Conservation (phyloP, 1,140 invertebrate genomes). For the Pararge aegeria region DNA sequence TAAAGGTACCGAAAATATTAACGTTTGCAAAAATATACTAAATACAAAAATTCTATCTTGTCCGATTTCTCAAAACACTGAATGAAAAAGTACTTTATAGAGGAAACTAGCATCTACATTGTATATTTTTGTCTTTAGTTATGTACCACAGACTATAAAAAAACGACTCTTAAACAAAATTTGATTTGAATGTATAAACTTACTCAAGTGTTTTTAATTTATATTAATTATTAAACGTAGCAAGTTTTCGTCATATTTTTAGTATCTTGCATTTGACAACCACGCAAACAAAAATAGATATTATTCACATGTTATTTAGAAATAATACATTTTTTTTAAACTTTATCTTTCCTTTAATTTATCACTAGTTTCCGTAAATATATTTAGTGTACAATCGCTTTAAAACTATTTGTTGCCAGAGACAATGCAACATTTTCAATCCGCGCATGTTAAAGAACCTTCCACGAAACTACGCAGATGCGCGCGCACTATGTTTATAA, state of each 20-base stretch:
- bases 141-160: neutral
- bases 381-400: too few relatives aligned
- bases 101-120: neutral
- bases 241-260: too few relatives aligned
- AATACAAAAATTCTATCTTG: neutral
- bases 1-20: conserved; percentile 7
- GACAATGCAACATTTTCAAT: neutral
- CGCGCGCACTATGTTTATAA: conserved; percentile 59
- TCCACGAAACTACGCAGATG: conserved; percentile 23
- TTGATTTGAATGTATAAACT: neutral
- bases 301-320: too few relatives aligned
- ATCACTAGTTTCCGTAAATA: too few relatives aligned
- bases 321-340: too few relatives aligned
- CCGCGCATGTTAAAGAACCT: conserved; percentile 36
- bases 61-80: conserved; percentile 14
- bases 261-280: too few relatives aligned
- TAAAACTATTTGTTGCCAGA: neutral
- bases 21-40: conserved; percentile 1
- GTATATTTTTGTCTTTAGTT: neutral
- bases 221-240: too few relatives aligned
- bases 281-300: too few relatives aligned
- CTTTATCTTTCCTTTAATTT: too few relatives aligned
- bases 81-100: conserved; percentile 25
- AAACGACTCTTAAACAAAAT: neutral
- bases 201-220: neutral